phyloP scores from a whole-genome alignment of 2,113 vertebrate genomes.

The Galbula dea region DNA sequence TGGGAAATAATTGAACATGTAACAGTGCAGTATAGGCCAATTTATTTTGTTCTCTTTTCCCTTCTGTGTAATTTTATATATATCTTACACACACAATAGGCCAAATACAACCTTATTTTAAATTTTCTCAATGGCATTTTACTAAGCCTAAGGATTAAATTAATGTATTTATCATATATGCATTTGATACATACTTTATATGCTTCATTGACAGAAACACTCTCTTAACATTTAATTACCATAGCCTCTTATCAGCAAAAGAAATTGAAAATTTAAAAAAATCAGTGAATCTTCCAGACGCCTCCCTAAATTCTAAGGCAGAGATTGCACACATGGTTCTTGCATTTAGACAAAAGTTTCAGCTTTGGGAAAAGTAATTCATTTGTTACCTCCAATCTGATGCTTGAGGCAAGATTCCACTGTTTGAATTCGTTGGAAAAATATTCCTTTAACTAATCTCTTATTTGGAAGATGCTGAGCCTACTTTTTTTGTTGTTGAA shows the following conservation, averaged over 20 bases:
- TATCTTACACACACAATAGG: background rate
- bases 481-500: background rate
- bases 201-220: background rate
- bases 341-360: background rate
- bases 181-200: background rate
- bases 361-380: background rate
- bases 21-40: background rate
- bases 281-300: background rate
- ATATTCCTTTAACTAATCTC: slow-evolving; percentile 4
- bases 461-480: background rate
- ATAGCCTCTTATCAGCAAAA: background rate
- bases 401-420: background rate
- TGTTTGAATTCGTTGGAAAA: background rate
- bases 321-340: background rate
- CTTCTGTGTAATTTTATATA: background rate
- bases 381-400: background rate
- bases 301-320: background rate
- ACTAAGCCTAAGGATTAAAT: background rate
- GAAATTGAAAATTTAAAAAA: background rate
- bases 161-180: background rate
- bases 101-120: background rate
- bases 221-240: background rate
- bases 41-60: background rate
- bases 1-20: background rate
- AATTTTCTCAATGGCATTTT: background rate